Evolutionary conservation across 1,140 invertebrate species (phyloP).

Genomic region (Drosophila nasuta): DNA sequence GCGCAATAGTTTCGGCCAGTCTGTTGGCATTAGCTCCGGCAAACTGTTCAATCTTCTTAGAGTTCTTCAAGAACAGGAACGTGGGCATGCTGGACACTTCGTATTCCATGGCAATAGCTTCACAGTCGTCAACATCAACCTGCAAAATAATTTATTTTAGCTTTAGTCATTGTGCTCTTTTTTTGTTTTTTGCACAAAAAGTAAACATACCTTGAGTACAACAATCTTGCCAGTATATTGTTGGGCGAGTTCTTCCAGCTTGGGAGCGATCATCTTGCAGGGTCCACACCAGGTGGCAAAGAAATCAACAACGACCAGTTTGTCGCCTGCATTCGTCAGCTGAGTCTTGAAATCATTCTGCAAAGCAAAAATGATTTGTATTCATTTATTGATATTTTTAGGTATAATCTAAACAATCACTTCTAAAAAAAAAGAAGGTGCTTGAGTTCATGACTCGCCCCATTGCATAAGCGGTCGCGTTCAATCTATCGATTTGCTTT

Average conservation of each 20-base stretch:
- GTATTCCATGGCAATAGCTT: conserved; percentile 92
- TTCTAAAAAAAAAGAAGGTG: neutral
- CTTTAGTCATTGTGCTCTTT: neutral
- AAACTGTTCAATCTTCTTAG: conserved; percentile 89
- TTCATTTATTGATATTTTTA: conserved; percentile 23
- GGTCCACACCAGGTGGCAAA: conserved; percentile 94
- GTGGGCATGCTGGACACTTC: conserved; percentile 96
- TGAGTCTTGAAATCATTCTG: conserved; percentile 90
- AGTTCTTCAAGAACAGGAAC: conserved; percentile 94
- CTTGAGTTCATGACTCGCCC: neutral
- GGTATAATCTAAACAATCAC: neutral
- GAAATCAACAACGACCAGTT: conserved; percentile 96
- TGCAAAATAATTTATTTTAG: conserved; percentile 83
- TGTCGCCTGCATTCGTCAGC: conserved; percentile 91
- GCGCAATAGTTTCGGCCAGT: conserved; percentile 84
- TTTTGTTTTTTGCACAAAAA: neutral
- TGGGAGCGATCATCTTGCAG: conserved; percentile 96
- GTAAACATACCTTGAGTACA: conserved; percentile 86
- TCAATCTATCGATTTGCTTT: conserved; percentile 39
- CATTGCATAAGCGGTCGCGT: neutral
- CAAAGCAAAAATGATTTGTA: conserved; percentile 67
- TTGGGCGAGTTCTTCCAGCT: conserved; percentile 88
- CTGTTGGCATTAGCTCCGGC: conserved; percentile 92
- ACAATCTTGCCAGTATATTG: conserved; percentile 86
- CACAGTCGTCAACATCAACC: conserved; percentile 96